Evolutionary conservation across 2,888 invertebrate genomes (phyloP).

Genomic region (Troides oblongomaculatus): DNA sequence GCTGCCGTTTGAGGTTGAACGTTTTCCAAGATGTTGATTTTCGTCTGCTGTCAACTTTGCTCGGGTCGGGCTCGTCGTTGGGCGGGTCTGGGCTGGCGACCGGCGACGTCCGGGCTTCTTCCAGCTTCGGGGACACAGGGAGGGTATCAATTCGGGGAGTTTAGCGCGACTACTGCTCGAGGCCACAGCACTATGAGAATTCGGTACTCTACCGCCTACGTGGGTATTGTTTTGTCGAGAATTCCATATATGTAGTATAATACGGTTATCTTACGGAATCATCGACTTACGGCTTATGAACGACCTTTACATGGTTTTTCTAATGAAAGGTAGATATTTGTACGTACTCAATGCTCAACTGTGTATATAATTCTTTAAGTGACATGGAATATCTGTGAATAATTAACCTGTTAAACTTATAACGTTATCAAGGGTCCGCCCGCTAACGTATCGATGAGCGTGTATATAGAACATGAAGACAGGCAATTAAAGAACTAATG

Average conservation of each 20-base stretch:
- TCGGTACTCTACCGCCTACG: conserved; percentile 13
- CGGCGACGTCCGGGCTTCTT: conserved; percentile 49
- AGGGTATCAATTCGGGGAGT: conserved; percentile 59
- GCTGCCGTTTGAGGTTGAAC: conserved; percentile 89
- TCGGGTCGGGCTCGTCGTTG: conserved; percentile 48
- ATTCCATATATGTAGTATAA: conserved; percentile 10
- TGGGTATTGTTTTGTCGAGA: conserved; percentile 10
- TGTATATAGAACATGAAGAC: conserved; percentile 49
- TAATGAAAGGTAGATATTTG: no score
- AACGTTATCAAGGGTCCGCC: conserved; percentile 23
- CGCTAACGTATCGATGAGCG: conserved; percentile 35
- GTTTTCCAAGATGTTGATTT: conserved; percentile 88
- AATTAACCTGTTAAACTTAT: conserved; percentile 5
- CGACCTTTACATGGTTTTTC: not conserved
- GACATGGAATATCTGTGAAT: conserved; percentile 8
- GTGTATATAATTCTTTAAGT: not conserved
- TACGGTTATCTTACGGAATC: conserved; percentile 11
- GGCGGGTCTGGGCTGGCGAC: conserved; percentile 42
- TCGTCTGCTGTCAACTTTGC: conserved; percentile 75
- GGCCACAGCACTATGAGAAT: conserved; percentile 19
- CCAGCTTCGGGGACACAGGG: conserved; percentile 64
- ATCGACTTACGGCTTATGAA: conserved; percentile 12
- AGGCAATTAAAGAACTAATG: conserved; percentile 60
- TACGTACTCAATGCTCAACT: not conserved
- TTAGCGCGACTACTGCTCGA: conserved; percentile 36